These are phyloP conservation scores for Allygus modestus DNA, from an alignment of 2,888 invertebrate species.

Conservation along the genomic window DNA sequence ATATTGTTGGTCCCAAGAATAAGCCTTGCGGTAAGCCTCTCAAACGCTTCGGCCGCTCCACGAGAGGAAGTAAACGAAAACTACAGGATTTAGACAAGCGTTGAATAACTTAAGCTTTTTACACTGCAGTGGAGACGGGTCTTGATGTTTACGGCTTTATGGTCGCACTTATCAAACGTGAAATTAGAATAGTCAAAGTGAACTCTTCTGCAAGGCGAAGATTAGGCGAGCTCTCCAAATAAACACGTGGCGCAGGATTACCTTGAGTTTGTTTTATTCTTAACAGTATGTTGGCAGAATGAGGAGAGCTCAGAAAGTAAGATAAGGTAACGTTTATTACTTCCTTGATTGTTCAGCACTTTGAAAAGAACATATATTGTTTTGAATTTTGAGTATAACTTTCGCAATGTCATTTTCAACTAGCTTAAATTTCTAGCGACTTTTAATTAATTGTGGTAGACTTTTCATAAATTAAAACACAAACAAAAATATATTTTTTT, in stretches of 20 bases:
- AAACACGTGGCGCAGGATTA: slow-evolving; percentile 8
- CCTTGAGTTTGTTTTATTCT: slow-evolving; percentile 2
- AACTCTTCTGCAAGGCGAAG: slow-evolving; percentile 17
- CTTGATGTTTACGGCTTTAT: slow-evolving; percentile 22
- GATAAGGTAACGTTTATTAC: background rate
- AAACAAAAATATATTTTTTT: too few species aligned
- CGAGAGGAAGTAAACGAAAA: slow-evolving; percentile 42
- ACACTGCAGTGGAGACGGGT: background rate
- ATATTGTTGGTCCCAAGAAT: slow-evolving; percentile 54
- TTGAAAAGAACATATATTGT: background rate
- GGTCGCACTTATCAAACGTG: slow-evolving; percentile 22
- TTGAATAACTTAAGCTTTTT: slow-evolving; percentile 32
- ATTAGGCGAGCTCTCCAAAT: background rate
- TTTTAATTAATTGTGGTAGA: too few species aligned
- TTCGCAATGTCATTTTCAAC: too few species aligned
- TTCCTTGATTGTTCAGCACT: background rate
- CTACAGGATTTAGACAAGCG: slow-evolving; percentile 51
- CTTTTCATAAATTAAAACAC: too few species aligned
- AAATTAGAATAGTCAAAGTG: slow-evolving; percentile 44
- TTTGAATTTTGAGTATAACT: background rate
- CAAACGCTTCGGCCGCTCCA: slow-evolving; percentile 35
- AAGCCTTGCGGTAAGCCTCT: slow-evolving; percentile 53
- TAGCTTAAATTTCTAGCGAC: too few species aligned
- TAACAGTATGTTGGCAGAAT: background rate
- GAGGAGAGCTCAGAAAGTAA: background rate